These are phyloP conservation scores for Epistrophella euchroma DNA, from an alignment of 2,888 invertebrate species.

Conservation along the genomic window DNA sequence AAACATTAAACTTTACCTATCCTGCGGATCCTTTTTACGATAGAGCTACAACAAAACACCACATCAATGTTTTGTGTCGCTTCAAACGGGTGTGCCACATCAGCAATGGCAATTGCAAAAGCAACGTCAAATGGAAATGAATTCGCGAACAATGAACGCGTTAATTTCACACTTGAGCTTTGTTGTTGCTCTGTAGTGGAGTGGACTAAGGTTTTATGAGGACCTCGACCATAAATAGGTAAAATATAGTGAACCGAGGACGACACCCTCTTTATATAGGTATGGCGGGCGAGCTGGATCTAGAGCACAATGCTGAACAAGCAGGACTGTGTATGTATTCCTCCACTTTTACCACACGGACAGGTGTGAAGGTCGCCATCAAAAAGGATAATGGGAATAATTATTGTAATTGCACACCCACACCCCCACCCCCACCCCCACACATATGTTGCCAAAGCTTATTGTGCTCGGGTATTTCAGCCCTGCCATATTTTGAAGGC, in stretches of 20 bases:
- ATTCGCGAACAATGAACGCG: slow-evolving; percentile 68
- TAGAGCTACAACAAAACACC: slow-evolving; percentile 12
- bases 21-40: slow-evolving; percentile 23
- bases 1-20: slow-evolving; percentile 8
- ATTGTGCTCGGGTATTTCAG: neutral
- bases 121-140: slow-evolving; percentile 50
- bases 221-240: slow-evolving; percentile 30
- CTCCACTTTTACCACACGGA: slow-evolving; percentile 44
- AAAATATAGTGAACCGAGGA: slow-evolving; percentile 29
- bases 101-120: slow-evolving; percentile 6
- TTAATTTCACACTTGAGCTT: slow-evolving; percentile 70
- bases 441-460: slow-evolving; percentile 50
- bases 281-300: neutral
- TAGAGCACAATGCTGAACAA: slow-evolving; percentile 27
- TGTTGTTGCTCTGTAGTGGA: slow-evolving; percentile 21
- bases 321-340: slow-evolving; percentile 24
- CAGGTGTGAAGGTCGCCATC: slow-evolving; percentile 71
- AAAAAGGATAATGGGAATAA: slow-evolving; percentile 72
- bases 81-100: slow-evolving; percentile 17
- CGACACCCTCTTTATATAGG: slow-evolving; percentile 8
- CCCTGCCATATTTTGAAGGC: slow-evolving; percentile 27
- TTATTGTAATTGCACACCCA: slow-evolving; percentile 72
- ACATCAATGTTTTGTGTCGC: slow-evolving; percentile 42
- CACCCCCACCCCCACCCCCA: neutral
- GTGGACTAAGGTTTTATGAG: slow-evolving; percentile 49